Base-by-base conservation (phyloP, 2,113 vertebrate species). In the Peromyscus leucopus region DNA sequence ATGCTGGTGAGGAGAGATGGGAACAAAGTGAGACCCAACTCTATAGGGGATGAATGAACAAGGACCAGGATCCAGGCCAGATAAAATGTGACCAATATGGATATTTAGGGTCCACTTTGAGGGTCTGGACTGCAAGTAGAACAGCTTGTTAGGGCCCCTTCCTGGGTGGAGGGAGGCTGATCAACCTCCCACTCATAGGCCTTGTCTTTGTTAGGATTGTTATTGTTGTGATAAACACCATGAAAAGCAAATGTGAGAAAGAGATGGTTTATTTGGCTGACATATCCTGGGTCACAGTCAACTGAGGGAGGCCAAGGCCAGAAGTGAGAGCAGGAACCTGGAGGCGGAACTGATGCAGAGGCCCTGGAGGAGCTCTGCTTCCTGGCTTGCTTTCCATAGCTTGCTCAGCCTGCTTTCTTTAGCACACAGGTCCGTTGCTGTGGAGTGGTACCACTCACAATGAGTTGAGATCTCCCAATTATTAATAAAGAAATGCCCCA, bases 31-130 rank as follows among this genome's bases (percentile, higher is more conserved):
- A 31, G 2, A 33, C 28, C 3, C 28, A 83, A 7, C 24, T 33
- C 13, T 6, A 13, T 0, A 7, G 9, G 6, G 5, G 4, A 7
- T 2, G 1, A 1, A 7, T 22, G 67, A 26, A 7, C 9, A 22
- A 69, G 78, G 26, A 4, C 7, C 21, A 89, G 78, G 61, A 74
- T 36, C 5, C 8, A 36, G 39, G 4, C 10, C 31, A 78, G 39
- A 67, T 0, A 48, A 75, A 39, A 17, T 3, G 46, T 88, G 69
- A 71, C 8, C 19, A 75, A 9, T 0, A 2, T 46, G 55, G 21
- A 28, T n/a, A 4, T 21, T 80, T 42, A 48, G 75, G 5, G 48
- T 33, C 21, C 1, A 48, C 17, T 31, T 42, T 6, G 9, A 42
- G 19, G 3, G 6, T 28, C 21, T 21, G 21, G n/a, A 51, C 39